Conservation (phyloP, 2,888 invertebrate genomes). For the Chrysolina oricalcia region DNA sequence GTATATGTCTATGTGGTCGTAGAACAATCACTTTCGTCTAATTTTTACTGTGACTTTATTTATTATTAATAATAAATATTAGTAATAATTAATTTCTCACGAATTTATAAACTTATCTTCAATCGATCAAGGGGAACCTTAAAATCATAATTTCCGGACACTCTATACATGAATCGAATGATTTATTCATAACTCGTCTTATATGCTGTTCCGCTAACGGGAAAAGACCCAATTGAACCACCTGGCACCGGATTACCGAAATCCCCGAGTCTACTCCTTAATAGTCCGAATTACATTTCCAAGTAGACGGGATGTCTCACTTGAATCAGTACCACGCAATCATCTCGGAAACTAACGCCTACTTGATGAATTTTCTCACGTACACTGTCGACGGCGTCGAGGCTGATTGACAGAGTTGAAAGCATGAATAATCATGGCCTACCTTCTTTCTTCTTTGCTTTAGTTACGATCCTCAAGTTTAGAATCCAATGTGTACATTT, state of each 20-base stretch:
- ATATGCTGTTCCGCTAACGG: background rate
- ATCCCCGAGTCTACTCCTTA: background rate
- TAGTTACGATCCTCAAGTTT: too few relatives aligned
- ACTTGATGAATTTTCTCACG: constrained; percentile 3
- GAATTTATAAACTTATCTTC: too few relatives aligned
- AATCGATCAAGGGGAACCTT: too few relatives aligned
- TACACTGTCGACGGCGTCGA: background rate
- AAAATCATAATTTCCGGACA: too few relatives aligned
- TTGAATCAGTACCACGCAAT: constrained; percentile 17
- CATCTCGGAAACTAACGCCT: background rate
- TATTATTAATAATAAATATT: too few relatives aligned
- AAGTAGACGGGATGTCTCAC: constrained; percentile 6
- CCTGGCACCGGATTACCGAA: constrained; percentile 17
- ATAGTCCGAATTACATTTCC: background rate
- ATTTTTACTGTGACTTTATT: too few relatives aligned
- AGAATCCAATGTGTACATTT: too few relatives aligned
- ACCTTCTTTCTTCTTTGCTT: too few relatives aligned
- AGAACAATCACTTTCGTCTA: too few relatives aligned
- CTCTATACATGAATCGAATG: background rate
- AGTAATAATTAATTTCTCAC: too few relatives aligned
- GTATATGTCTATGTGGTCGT: too few relatives aligned
- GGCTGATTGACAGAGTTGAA: background rate
- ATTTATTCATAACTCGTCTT: background rate
- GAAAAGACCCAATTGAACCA: constrained; percentile 5
- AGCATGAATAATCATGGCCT: too few relatives aligned